phyloP scores from a whole-genome alignment of 2,888 invertebrate genomes.

The Phorcus lineatus region DNA sequence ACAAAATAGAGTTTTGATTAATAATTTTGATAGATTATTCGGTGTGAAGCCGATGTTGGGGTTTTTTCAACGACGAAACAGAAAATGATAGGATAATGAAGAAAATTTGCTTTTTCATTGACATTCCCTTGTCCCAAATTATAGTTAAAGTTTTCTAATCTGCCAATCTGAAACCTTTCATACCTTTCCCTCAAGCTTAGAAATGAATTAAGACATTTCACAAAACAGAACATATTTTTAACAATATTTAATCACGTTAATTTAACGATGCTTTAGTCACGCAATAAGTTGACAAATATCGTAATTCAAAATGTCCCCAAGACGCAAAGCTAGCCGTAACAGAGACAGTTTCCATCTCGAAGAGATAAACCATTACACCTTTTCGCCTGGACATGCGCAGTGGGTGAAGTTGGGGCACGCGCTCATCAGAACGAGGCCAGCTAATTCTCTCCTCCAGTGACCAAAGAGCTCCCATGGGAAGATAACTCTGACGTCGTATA shows the following conservation, averaged over 20 bases:
- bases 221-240: not conserved
- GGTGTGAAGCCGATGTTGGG: no score
- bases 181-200: not conserved
- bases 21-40: no score
- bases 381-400: conserved; percentile 3
- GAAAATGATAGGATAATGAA: no score
- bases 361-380: conserved; percentile 4
- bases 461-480: conserved; percentile 15
- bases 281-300: conserved; percentile 20
- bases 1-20: no score
- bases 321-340: not conserved
- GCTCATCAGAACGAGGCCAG: conserved; percentile 23
- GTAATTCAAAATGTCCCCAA: conserved; percentile 20
- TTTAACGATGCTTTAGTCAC: conserved; percentile 11
- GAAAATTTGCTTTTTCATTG: no score
- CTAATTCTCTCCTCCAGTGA: conserved; percentile 23
- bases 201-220: not conserved
- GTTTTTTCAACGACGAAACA: no score
- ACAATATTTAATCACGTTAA: not conserved
- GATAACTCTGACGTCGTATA: conserved; percentile 1
- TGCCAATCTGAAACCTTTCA: no score
- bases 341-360: conserved; percentile 3
- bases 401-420: conserved; percentile 4
- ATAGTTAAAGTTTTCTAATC: no score
- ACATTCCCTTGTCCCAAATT: no score